These are phyloP conservation scores for Emydura subglobosa DNA, from an alignment of 2,113 vertebrate genomes.

Conservation along the genomic window DNA sequence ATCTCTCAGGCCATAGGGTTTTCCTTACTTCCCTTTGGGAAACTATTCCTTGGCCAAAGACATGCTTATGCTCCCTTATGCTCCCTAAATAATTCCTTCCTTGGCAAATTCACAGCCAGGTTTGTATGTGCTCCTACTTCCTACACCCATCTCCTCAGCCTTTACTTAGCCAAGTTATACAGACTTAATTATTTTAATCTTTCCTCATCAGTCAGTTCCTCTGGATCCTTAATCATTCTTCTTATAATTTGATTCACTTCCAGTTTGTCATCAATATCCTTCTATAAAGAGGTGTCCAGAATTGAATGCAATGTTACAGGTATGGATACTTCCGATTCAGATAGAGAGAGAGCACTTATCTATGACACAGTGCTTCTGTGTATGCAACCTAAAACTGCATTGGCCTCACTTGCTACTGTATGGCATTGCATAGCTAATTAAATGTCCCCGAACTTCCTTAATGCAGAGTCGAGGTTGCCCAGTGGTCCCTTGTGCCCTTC, in stretches of 20 bases:
- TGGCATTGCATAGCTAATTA: rapidly evolving
- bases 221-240: background rate
- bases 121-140: background rate
- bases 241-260: background rate
- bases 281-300: background rate
- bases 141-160: background rate
- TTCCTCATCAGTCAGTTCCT: background rate
- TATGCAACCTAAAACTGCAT: rapidly evolving
- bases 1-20: background rate
- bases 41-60: background rate
- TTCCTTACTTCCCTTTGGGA: background rate
- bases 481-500: background rate
- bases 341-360: rapidly evolving
- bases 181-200: background rate
- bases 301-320: background rate
- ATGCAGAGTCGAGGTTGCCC: rapidly evolving
- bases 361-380: rapidly evolving
- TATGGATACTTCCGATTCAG: rapidly evolving
- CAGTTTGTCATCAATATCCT: background rate
- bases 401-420: background rate
- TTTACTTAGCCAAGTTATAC: background rate
- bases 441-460: background rate
- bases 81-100: background rate
- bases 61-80: background rate
- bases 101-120: background rate